These are phyloP conservation scores for Chrysina gloriosa DNA, from an alignment of 2,888 invertebrate genomes.

Conservation along the genomic window DNA sequence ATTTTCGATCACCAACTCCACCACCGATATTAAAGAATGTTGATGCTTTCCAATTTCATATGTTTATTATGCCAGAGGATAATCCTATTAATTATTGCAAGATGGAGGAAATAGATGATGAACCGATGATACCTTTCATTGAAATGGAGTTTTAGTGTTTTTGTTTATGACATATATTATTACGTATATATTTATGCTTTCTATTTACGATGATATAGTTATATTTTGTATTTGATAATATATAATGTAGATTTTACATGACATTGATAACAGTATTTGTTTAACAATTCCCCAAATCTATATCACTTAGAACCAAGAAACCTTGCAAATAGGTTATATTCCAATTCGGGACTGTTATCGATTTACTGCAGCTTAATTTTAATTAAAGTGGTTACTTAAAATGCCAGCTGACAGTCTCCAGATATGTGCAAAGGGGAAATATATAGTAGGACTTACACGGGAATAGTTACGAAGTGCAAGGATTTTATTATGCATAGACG, in stretches of 20 bases:
- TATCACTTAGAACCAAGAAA: no score
- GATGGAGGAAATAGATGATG: constrained; percentile 19
- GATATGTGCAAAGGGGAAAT: no score
- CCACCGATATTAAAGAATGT: constrained; percentile 16
- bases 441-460: no score
- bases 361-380: no score
- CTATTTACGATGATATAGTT: not conserved
- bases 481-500: no score
- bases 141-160: constrained; percentile 23
- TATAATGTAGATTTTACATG: not conserved
- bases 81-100: not conserved
- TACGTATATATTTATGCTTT: constrained; percentile 18
- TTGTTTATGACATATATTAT: not conserved
- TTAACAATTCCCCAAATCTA: no score
- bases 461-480: no score
- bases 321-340: no score
- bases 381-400: no score
- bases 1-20: constrained; percentile 38
- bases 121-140: constrained; percentile 6
- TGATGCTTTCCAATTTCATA: constrained; percentile 21
- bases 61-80: not conserved
- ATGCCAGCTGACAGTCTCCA: no score
- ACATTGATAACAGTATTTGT: no score
- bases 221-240: not conserved
- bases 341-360: no score